Evolutionary conservation across 2,113 vertebrate species (phyloP).

Genomic region (Microtus richardsoni): DNA sequence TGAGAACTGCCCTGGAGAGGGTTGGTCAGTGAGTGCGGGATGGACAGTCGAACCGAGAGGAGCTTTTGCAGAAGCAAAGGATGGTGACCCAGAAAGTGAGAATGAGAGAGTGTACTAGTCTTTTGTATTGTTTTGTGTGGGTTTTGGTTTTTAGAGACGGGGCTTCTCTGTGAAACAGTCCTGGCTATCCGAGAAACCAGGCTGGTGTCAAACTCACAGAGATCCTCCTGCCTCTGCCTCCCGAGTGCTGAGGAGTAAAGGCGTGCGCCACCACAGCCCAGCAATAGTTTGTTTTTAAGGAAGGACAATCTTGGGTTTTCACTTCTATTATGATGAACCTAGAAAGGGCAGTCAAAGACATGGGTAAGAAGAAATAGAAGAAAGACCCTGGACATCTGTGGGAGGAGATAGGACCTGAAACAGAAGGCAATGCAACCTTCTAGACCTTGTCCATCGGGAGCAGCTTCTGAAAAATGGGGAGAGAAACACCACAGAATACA

Average conservation of each 20-base stretch:
- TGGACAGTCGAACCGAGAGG: accelerated
- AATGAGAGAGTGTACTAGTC: background rate
- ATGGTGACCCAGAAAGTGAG: background rate
- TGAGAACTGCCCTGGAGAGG: background rate
- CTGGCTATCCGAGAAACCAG: no score
- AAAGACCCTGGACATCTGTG: accelerated
- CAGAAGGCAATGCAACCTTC: background rate
- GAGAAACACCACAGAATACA: background rate
- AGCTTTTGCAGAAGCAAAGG: background rate
- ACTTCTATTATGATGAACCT: background rate
- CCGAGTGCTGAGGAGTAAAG: no score
- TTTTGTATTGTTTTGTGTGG: no score
- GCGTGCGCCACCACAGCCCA: accelerated
- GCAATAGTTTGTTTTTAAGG: background rate
- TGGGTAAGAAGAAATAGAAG: background rate
- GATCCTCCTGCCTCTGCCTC: no score
- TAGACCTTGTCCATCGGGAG: background rate
- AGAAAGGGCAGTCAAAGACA: background rate
- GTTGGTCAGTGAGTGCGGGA: background rate
- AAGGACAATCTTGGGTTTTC: background rate
- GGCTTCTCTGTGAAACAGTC: no score
- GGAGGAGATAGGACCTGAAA: background rate
- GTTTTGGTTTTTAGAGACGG: no score
- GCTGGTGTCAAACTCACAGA: no score
- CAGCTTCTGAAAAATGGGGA: background rate